Conservation (phyloP, 1,140 invertebrate species). For the Hycleus phaleratus region DNA sequence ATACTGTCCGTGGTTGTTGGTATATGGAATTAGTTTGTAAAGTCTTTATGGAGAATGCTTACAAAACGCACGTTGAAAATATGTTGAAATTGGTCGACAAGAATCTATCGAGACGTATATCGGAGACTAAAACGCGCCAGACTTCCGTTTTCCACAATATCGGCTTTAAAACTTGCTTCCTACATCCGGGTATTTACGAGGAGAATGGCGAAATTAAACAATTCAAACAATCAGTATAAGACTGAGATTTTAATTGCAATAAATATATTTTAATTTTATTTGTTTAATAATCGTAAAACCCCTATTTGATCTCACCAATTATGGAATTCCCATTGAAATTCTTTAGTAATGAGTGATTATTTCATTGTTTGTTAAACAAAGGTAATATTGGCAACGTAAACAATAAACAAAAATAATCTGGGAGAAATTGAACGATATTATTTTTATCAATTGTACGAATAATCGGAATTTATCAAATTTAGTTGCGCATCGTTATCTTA, state of each 20-base stretch:
- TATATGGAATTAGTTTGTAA: slow-evolving; percentile 69
- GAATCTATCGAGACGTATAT: slow-evolving; percentile 33
- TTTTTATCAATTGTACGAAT: no score
- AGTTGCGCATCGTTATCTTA: no score
- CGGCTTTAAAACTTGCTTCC: slow-evolving; percentile 55
- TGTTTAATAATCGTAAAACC: no score
- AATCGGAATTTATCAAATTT: no score
- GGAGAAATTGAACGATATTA: no score
- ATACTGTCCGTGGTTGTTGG: slow-evolving; percentile 58
- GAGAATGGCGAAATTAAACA: slow-evolving; percentile 13
- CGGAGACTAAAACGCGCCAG: slow-evolving; percentile 40
- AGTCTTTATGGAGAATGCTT: slow-evolving; percentile 61
- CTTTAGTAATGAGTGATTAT: no score
- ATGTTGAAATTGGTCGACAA: slow-evolving; percentile 56
- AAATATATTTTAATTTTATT: no score
- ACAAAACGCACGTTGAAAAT: slow-evolving; percentile 53
- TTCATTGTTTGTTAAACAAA: no score
- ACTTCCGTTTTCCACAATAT: slow-evolving; percentile 47
- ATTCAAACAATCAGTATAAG: neutral
- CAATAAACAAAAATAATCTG: no score
- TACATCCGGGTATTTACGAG: slow-evolving; percentile 46
- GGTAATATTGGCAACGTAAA: no score
- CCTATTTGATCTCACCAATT: no score
- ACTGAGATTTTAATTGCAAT: neutral
- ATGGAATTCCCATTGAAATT: no score